Base-by-base conservation (phyloP, 2,113 vertebrate genomes). In the Phrynosoma blainvillii region DNA sequence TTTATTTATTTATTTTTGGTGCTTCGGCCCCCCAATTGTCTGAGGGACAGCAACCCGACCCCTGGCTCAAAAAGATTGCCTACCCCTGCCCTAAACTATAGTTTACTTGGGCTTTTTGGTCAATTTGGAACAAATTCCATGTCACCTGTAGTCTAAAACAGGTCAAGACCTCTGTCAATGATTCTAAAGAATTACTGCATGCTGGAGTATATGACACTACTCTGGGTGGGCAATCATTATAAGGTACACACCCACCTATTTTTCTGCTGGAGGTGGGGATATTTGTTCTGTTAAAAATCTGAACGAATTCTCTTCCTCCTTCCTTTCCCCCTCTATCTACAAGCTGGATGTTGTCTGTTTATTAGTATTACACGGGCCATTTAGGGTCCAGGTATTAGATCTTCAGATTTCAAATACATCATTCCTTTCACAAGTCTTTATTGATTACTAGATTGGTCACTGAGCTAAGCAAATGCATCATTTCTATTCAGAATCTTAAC, bases 341-440 rank as follows among this genome's bases (percentile, higher is more conserved):
- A 36, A 27, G 32, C 30, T 25, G 47, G 30, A 30, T 86, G 30
- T 12, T 14, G 30, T 23, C 32, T 70, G 54, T 79, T 27, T 84
- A 71, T 84, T n/a, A 71, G 47, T 32, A 54, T 66, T 54, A 25
- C 12, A 1, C 23, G 40, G 47, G 25, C 59, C 75, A 10, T 14
- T 21, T 56, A 20, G 47, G 16, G 42, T 71, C 32, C 66, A 59
- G 13, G 52, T 32, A 62, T 40, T 68, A 25, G 52, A 62, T 36
- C 25, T 27, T 73, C 21, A 21, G 68, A 12, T 84, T 74, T 84
- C 30, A 59, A 11, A 74, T 75, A 14, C 66, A 36, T 82, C 30
- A n/a, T 71, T 47, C 32, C 16, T 87, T 84, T 95, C 94, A 90
- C 16, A 62, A 59, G 68, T 14, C 21, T 71, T 74, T 47, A 81